Percentiles rank a stretch among this genome's conserved stretches.
These are phyloP conservation scores for Tachysurus fulvidraco DNA, from an alignment of 2,113 vertebrate species.

Conservation along the genomic window DNA sequence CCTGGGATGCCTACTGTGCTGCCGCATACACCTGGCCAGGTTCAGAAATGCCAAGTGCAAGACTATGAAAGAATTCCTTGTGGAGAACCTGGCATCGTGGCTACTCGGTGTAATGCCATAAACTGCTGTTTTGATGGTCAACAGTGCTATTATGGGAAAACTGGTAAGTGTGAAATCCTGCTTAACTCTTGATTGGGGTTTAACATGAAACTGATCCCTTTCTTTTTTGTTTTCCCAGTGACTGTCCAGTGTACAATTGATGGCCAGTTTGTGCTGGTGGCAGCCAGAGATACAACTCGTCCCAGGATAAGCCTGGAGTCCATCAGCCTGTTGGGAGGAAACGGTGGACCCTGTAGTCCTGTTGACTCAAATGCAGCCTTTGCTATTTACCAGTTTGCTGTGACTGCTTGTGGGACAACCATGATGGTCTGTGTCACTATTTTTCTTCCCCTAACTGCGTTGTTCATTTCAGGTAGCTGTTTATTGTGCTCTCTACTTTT, in stretches of 20 bases:
- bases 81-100: constrained; percentile 31
- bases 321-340: too few relatives aligned
- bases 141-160: constrained; percentile 47
- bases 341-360: too few relatives aligned
- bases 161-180: neutral
- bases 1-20: neutral
- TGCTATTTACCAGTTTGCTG: constrained; percentile 42
- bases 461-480: too few relatives aligned
- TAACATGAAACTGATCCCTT: neutral
- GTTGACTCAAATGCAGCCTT: constrained; percentile 13
- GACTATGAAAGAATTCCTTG: constrained; percentile 27
- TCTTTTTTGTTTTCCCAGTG: constrained; percentile 5
- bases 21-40: neutral
- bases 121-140: constrained; percentile 51
- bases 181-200: neutral
- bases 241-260: constrained; percentile 50
- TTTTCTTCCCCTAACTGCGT: too few relatives aligned
- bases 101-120: constrained; percentile 19
- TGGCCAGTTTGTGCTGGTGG: constrained; percentile 48
- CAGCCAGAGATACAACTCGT: constrained; percentile 56
- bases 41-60: constrained; percentile 27
- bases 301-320: constrained; percentile 55
- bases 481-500: neutral
- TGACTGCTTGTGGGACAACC: constrained; percentile 31
- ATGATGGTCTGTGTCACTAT: constrained; percentile 43